phyloP scores from a whole-genome alignment of 2,888 invertebrate species.

The Litoditis marina region DNA sequence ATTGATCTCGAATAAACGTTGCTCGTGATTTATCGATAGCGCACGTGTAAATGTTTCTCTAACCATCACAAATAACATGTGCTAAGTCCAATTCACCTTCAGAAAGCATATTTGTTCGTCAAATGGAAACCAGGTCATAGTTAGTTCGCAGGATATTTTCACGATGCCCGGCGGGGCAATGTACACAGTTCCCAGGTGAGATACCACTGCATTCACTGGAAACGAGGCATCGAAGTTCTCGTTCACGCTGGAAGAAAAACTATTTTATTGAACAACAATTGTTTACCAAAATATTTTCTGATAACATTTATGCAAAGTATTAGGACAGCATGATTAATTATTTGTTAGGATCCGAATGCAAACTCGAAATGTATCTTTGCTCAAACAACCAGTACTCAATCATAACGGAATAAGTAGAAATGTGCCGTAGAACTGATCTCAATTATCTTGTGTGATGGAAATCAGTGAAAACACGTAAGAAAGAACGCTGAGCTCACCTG shows the following conservation, averaged over 20 bases:
- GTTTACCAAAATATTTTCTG: no score
- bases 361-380: no score
- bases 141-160: conserved; percentile 96
- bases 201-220: conserved; percentile 94
- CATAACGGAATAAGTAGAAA: conserved; percentile 71
- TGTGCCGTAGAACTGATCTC: no score
- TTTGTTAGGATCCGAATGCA: no score
- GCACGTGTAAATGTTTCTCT: no score
- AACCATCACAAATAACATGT: background rate
- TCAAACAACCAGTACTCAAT: conserved; percentile 98
- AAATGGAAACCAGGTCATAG: conserved; percentile 99
- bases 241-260: conserved; percentile 75
- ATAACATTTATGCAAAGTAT: no score
- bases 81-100: conserved; percentile 38
- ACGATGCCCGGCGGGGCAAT: conserved; percentile 98
- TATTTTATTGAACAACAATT: no score
- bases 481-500: conserved; percentile 81
- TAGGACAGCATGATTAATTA: no score
- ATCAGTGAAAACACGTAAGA: no score
- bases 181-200: conserved; percentile 86
- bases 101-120: conserved; percentile 92
- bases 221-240: conserved; percentile 98
- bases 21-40: no score
- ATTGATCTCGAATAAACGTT: no score
- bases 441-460: no score